Percentiles rank a stretch among this genome's conserved stretches.
These are phyloP conservation scores for Egretta garzetta DNA, from an alignment of 2,113 vertebrate genomes.

Conservation along the genomic window DNA sequence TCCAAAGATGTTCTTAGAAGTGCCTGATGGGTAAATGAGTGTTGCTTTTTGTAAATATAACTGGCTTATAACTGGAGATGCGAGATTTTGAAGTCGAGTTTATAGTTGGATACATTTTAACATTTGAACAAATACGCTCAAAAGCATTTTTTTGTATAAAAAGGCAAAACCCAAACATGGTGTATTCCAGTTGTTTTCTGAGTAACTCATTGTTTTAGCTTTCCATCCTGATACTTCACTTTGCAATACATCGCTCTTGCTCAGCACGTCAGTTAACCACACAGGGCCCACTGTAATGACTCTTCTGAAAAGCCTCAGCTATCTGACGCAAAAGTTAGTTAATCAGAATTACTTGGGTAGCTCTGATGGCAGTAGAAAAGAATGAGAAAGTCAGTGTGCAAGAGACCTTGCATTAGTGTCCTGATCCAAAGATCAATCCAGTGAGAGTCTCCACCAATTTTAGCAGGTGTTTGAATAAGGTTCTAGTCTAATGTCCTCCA, in stretches of 20 bases:
- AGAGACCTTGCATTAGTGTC: background rate
- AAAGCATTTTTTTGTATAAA: background rate
- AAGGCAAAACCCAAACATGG: background rate
- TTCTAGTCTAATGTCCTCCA: background rate
- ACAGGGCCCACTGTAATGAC: background rate
- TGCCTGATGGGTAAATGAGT: slow-evolving; percentile 61
- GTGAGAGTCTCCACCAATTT: background rate
- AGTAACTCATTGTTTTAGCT: slow-evolving; percentile 16
- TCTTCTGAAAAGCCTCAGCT: background rate
- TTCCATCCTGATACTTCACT: background rate
- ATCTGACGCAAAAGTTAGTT: slow-evolving; percentile 4
- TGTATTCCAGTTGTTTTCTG: background rate
- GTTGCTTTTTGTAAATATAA: slow-evolving; percentile 9
- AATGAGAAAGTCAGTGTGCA: slow-evolving; percentile 45
- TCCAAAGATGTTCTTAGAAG: slow-evolving; percentile 74
- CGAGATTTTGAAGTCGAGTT: background rate
- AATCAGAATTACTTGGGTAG: slow-evolving; percentile 48
- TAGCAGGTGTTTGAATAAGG: background rate
- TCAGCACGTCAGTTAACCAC: background rate
- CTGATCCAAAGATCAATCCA: background rate
- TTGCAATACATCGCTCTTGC: background rate
- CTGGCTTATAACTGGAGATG: background rate
- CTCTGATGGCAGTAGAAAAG: slow-evolving; percentile 17
- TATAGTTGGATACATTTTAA: background rate
- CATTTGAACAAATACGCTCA: background rate